Evolutionary conservation across 1,140 invertebrate genomes (phyloP), one percentile per base, ranked within the genome.

Genomic region (Ridgeia piscesae): DNA sequence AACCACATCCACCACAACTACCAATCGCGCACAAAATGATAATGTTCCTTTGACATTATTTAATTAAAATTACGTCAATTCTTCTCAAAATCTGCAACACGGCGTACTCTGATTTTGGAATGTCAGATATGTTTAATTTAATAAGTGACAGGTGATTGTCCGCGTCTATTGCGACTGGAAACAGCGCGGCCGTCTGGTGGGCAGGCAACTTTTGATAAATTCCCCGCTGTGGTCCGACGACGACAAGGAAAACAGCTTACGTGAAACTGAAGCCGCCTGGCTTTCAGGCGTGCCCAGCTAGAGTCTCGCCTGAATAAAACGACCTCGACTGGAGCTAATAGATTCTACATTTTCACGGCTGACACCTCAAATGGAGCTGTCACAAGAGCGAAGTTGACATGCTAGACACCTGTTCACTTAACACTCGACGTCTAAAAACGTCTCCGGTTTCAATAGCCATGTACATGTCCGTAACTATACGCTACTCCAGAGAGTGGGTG

Each of bases 401-500:
- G 58, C 58, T 77, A 77, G 27, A 77, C 58, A 77, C 58, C 58
- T 77, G 58, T 77, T 77, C 58, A 77, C 58, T 77, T 77, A 77
- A 77, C 58, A 77, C 58, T 77, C 58, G 58, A 77, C 58, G 58
- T 77, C 58, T 77, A 77, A 77, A 77, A 77, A 77, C 58, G 58
- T 77, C 6, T 77, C 58, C 27, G 58, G 58, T 77, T 77, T 77
- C 58, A 21, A 17, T 17, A 77, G 58, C 27, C 27, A 6, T 77
- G 58, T 77, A 77, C 58, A 77, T 77, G 58, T 17, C 58, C 58
- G 58, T 77, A 77, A 77, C 6, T 77, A 77, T 77, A 77, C 6
- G 58, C 58, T 77, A 77, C 58, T 77, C 58, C 58, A 77, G 4
- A 1, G 27, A 77, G 58, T 77, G 58, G 58, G 58, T 77, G 58